A percentile compares a stretch with the other conserved stretches of the same genome.
Evolutionary conservation across 2,888 invertebrate genomes (phyloP).

Genomic region (Drosophila sordidula): DNA sequence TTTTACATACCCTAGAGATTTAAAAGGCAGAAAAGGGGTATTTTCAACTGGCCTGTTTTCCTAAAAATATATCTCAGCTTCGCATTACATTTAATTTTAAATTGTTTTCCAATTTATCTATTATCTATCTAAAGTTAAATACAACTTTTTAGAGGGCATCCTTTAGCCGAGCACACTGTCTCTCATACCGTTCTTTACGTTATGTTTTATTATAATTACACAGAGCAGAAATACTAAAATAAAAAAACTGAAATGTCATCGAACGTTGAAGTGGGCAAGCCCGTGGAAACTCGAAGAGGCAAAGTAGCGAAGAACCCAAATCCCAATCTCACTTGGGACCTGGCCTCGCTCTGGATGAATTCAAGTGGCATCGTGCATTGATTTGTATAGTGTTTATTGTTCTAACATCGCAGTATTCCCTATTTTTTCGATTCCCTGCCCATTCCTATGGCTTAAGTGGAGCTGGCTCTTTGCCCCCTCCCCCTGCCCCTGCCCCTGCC

Average conservation of each 20-base stretch:
- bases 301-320: conserved; percentile 17
- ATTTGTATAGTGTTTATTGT: conserved; percentile 77
- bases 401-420: conserved; percentile 60
- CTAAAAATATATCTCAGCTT: too few relatives aligned
- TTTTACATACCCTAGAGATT: conserved; percentile 25
- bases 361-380: conserved; percentile 64
- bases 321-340: conserved; percentile 11
- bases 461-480: conserved; percentile 7
- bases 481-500: neutral
- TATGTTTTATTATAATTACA: conserved; percentile 79
- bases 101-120: neutral
- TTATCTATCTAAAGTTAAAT: conserved; percentile 1
- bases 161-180: neutral
- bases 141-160: conserved; percentile 14
- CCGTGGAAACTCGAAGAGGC: conserved; percentile 17
- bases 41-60: too few relatives aligned
- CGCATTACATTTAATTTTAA: neutral
- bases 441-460: conserved; percentile 43
- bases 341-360: conserved; percentile 29
- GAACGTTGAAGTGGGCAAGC: conserved; percentile 77
- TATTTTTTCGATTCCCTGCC: conserved; percentile 20
- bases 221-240: conserved; percentile 44
- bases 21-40: too few relatives aligned
- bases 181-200: conserved; percentile 5
- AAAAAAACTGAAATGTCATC: conserved; percentile 82